Evolutionary conservation across 2,888 invertebrate genomes (phyloP).

Genomic region (Polietes domitor): DNA sequence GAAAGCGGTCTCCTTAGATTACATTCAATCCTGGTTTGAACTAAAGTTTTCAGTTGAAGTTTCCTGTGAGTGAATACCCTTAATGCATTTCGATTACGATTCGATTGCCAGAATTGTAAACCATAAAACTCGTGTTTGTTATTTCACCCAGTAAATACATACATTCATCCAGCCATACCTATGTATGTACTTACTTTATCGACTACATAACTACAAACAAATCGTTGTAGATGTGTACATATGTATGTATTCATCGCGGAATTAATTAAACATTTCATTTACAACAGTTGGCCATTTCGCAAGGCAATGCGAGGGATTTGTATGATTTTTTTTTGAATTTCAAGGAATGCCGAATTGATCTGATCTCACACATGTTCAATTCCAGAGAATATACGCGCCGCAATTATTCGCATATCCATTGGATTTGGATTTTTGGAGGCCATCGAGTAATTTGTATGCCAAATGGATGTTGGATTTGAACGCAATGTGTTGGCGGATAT

Average conservation of each 20-base stretch:
- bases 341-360: slow-evolving; percentile 3
- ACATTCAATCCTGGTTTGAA: background rate
- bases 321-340: background rate
- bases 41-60: too few species aligned
- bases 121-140: slow-evolving; percentile 24
- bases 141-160: too few species aligned
- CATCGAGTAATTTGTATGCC: too few species aligned
- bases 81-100: background rate
- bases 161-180: too few species aligned
- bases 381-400: background rate
- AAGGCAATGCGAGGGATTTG: background rate
- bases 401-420: background rate
- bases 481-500: too few species aligned
- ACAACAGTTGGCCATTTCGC: background rate
- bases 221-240: background rate
- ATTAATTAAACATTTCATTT: slow-evolving; percentile 29
- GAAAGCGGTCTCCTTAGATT: too few species aligned
- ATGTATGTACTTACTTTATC: too few species aligned
- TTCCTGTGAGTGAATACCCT: background rate
- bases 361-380: slow-evolving; percentile 10
- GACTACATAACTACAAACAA: background rate
- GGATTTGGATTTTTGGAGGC: too few species aligned
- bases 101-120: slow-evolving; percentile 13
- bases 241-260: background rate
- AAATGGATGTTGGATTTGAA: too few species aligned